Base-by-base conservation (phyloP, 2,797 vertebrate genomes). In the Delichon dasypus region DNA sequence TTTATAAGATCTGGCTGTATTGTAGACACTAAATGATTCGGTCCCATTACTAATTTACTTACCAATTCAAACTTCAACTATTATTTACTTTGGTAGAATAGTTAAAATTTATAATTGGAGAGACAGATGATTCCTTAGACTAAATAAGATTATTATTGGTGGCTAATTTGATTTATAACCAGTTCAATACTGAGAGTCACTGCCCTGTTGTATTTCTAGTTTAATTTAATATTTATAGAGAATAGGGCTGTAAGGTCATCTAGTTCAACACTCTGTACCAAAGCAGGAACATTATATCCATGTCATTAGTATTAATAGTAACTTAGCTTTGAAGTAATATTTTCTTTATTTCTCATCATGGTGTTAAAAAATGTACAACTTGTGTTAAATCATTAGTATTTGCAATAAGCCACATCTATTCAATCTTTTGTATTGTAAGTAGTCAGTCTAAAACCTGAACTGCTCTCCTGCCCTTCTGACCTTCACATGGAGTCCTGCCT, bases 61-160 rank as follows among this genome's bases (percentile, higher is more conserved):
- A 67, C 38, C 53, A 71, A 47, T 89, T 94, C 42, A 88, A 92
- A 85, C 20, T 91, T 38, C 38, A 76, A 11, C 36, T 84, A 88
- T 91, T 92, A 80, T 72, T 93, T 30, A 30, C 50, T 87, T 90
- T 86, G n/a, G 34, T 91, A 54, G 48, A 75, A 78, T 78, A 57
- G 30, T 65, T 89, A n/a, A 79, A 54, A 90, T 89, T 78, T 91
- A 42, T 88, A 88, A 91, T 48, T 96, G 51, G 20, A 85, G 68
- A 83, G 82, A 65, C 45, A 91, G 79, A 78, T 0, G 0, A 88
- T 66, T 88, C 45, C 55, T 75, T 86, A 79, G 32, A 94, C 55
- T 84, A 83, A 91, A 95, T 90, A 89, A 89, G 40, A 91, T 96
- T 93, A 88, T 88, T 95, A 94, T 92, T 89, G 82, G 73, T 88